Conservation (phyloP, 1,140 invertebrate genomes). For the Stenopsyche tienmushanensis region DNA sequence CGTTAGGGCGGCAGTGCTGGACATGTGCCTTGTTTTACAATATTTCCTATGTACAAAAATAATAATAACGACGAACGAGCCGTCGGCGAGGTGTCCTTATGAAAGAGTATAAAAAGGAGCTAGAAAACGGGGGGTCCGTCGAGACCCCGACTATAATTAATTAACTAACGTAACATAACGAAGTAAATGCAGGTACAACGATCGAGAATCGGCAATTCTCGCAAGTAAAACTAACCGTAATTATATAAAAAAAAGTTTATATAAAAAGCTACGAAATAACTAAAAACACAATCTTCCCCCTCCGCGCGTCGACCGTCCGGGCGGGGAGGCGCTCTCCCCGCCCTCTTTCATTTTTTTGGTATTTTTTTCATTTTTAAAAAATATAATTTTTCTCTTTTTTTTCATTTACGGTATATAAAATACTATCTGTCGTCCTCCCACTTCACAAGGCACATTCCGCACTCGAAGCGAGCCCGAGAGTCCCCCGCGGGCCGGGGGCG, state of each 20-base stretch:
- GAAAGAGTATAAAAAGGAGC: conserved; percentile 22
- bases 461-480: no score
- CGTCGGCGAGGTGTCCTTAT: conserved; percentile 9
- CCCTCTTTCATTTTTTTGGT: no score
- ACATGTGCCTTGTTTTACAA: conserved; percentile 56
- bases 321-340: no score
- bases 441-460: conserved; percentile 59
- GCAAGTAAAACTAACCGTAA: conserved; percentile 38
- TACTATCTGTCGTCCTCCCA: conserved; percentile 40
- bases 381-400: conserved; percentile 13
- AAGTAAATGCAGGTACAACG: conserved; percentile 60
- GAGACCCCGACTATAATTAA: conserved; percentile 30
- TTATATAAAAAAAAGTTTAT: conserved; percentile 29
- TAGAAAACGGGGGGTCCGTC: conserved; percentile 11
- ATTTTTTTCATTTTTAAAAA: conserved; percentile 15
- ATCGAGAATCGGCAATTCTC: conserved; percentile 56
- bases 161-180: conserved; percentile 41
- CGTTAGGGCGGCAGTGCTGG: conserved; percentile 56
- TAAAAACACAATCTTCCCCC: conserved; percentile 1
- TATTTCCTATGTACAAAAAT: conserved; percentile 18
- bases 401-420: conserved; percentile 46
- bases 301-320: no score
- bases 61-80: conserved; percentile 10
- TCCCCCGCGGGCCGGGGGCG: no score
- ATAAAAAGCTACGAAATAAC: conserved; percentile 39